Evolutionary conservation across 2,797 vertebrate genomes (phyloP), one percentile per base, ranked within the genome.

Genomic region (Typhlichthys subterraneus): DNA sequence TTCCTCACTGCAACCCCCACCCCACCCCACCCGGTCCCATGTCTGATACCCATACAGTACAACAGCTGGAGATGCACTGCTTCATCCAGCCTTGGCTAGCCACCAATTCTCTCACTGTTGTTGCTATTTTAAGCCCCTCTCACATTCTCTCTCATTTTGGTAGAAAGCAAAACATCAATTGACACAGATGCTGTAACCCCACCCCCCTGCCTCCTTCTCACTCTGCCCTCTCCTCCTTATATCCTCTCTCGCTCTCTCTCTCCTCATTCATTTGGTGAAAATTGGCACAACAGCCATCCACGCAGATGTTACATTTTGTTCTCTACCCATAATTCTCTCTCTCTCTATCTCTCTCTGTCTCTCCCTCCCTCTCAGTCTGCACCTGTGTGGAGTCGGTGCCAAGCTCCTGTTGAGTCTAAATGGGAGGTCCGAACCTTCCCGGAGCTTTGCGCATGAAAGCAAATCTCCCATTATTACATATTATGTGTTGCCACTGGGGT

Each of bases 361-460:
- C 70, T 65, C 63, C 57, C 69, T 72, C 57, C 47, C 51, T 54
- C 57, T 53, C 64, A 33, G 46, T 66, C 70, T 82, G 90, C 92
- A 93, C 91, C 92, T 93, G 92, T 91, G 90, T 79, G 62, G 76
- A 83, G 72, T 89, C 72, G 8, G 85, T 91, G 91, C 92, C 92
- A 92, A 92, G 80, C 86, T 91, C 91, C 91, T 81, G 88, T 91
- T 88, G 90, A 88, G 90, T 85, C 90, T 89, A 87, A 90, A 90
- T 89, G 87, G 92, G 91, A 92, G 90, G 91, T 92, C 91, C 90
- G 91, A 91, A 87, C 89, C 88, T 87, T 90, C 87, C 88, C 75
- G 65, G 81, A 81, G 85, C 80, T 88, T 81, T 85, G 79, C 84
- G 84, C 88, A 87, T 87, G 81, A 90, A 89, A 87, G 85, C 85